Evolutionary conservation across 2,888 invertebrate species (phyloP), one percentile per base, ranked within the genome.

Genomic region (Lycocerus yunnanus): DNA sequence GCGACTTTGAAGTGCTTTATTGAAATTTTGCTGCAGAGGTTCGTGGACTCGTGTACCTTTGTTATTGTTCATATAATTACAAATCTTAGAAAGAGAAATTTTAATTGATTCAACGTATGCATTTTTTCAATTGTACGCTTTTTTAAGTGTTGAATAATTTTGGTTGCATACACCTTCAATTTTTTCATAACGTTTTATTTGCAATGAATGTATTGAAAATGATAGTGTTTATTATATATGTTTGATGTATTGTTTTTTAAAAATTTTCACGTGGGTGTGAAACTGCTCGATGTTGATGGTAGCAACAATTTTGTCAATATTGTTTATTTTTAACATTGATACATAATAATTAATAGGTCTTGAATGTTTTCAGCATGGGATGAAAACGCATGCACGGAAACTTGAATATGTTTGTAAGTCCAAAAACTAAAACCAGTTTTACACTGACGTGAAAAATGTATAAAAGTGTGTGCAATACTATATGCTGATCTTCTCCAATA

Each of bases 1-100:
- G 67, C 27, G 15, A 43, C 43, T 24, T 27, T 16, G 43, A 43
- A 27, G 16, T 27, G 16, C 16, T 24, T 67, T 67, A 67, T 16
- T 15, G 59, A 68, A 70, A 69, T 43, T 43, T 74, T 63, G 66
- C 69, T 69, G 72, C 75, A 75, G 68, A 75, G 69, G 72, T 68
- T 75, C 66, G 75, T 75, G 75, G 75, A 75, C 75, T 75, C 72
- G 18, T 43, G 43, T 43, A n/a, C n/a, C 43, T n/a, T 43, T 43
- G 15, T 61, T 61, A 61, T 61, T 16, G 43, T 43, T 43, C n/a
- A 43, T 43, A 43, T 43, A 43, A 43, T n/a, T 43, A 43, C 13
- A 43, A 43, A 43, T 43, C n/a, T 43, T 13, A 43, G 43, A 43
- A 43, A 43, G 1, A 43, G 1, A 43, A 43, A 43, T 43, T 43